Evolutionary conservation across 1,140 invertebrate species (phyloP).

Genomic region (Atopsyche davidsoni): DNA sequence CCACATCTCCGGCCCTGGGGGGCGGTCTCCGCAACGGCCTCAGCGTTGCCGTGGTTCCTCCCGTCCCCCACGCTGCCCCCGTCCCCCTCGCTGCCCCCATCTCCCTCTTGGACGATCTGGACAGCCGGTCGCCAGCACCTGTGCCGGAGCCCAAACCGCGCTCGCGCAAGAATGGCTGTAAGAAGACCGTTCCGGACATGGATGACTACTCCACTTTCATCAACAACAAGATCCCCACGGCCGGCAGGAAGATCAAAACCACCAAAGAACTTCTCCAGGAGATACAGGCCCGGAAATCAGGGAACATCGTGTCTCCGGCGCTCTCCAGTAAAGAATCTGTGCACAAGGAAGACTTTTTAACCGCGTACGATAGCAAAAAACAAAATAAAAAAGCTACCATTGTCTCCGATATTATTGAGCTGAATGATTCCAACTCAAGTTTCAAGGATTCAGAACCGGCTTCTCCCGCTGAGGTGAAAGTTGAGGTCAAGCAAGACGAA

Average conservation of each 20-base stretch:
- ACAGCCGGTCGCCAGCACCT: conserved; percentile 22
- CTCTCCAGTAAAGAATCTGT: conserved; percentile 28
- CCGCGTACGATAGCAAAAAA: conserved; percentile 32
- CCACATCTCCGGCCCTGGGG: conserved; percentile 23
- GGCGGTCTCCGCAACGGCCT: conserved; percentile 16
- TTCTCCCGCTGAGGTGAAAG: background rate
- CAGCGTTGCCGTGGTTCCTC: background rate
- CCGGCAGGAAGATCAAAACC: conserved; percentile 29
- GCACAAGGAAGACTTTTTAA: conserved; percentile 45
- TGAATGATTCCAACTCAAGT: conserved; percentile 33
- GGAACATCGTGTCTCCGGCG: conserved; percentile 26
- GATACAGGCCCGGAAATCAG: conserved; percentile 39
- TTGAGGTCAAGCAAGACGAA: conserved; percentile 12
- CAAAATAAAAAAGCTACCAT: conserved; percentile 8
- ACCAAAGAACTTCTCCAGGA: conserved; percentile 43
- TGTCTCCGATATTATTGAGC: conserved; percentile 30
- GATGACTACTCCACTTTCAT: conserved; percentile 29
- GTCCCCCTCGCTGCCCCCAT: conserved; percentile 1
- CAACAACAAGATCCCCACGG: conserved; percentile 25
- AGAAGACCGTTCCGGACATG: conserved; percentile 20
- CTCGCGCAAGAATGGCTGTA: conserved; percentile 28
- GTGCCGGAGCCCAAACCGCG: conserved; percentile 19
- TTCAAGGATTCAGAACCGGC: conserved; percentile 27
- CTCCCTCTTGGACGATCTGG: conserved; percentile 16
- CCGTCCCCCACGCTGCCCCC: conserved; percentile 1